A percentile compares a stretch with the other conserved stretches of the same genome.
Conservation (phyloP, 2,797 vertebrate genomes). For the Capromys pilorides region DNA sequence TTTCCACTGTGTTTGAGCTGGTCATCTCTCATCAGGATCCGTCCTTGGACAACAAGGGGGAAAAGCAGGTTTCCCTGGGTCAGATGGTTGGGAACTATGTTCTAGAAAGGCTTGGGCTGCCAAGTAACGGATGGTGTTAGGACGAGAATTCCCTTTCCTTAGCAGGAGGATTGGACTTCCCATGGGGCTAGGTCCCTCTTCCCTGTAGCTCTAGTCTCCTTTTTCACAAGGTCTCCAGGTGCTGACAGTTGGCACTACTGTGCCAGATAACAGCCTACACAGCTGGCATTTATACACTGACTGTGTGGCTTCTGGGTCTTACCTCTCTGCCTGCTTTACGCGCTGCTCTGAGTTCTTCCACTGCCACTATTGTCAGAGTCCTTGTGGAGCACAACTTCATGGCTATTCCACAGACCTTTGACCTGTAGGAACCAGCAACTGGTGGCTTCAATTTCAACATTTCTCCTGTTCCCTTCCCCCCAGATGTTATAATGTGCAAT, state of each 20-base stretch:
- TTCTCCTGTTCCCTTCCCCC: neutral
- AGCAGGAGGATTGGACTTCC: neutral
- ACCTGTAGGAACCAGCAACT: fast-evolving
- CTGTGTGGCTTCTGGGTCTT: neutral
- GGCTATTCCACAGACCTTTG: neutral
- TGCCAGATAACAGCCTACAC: neutral
- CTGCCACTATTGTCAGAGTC: neutral
- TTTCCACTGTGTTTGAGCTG: neutral
- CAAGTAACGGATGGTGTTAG: fast-evolving
- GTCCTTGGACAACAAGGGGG: neutral
- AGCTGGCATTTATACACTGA: neutral
- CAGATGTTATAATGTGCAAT: neutral
- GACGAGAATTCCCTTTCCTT: neutral
- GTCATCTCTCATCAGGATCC: neutral
- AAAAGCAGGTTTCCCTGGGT: neutral
- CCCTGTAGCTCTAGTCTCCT: neutral
- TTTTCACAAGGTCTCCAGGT: neutral
- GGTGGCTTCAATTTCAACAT: neutral
- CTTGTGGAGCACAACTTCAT: neutral
- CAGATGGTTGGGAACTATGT: neutral
- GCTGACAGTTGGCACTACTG: neutral
- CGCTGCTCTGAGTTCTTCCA: neutral
- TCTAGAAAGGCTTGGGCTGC: neutral
- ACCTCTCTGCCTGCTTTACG: neutral
- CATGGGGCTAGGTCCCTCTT: neutral